A percentile compares a stretch with the other conserved stretches of the same genome.
Conservation (phyloP, 2,113 vertebrate genomes). For the Dasyurus viverrinus region DNA sequence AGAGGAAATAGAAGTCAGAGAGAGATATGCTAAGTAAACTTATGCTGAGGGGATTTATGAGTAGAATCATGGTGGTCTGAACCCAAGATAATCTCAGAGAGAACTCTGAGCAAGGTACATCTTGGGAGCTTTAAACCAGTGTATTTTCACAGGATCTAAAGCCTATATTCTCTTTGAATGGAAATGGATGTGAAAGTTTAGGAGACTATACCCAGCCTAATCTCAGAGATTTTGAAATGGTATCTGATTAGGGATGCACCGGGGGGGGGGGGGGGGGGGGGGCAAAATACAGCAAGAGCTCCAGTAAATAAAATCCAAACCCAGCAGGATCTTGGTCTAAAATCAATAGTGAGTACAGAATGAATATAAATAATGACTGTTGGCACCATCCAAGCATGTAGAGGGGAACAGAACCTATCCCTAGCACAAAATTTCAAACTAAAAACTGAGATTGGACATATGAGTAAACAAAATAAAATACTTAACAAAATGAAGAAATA, state of each 20-base stretch:
- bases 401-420: too few relatives aligned
- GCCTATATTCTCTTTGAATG: not conserved
- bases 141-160: not conserved
- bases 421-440: too few relatives aligned
- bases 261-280: too few relatives aligned
- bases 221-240: not conserved
- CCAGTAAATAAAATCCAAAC: not conserved
- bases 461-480: too few relatives aligned
- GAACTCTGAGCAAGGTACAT: not conserved
- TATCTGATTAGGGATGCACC: not conserved
- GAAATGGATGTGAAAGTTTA: not conserved
- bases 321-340: not conserved
- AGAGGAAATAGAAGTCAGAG: not conserved
- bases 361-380: too few relatives aligned
- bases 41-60: not conserved
- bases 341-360: too few relatives aligned
- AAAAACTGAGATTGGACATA: too few relatives aligned
- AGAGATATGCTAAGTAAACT: not conserved
- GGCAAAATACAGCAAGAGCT: not conserved
- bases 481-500: not conserved
- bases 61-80: not conserved
- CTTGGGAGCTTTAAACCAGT: not conserved
- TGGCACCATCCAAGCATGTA: too few relatives aligned
- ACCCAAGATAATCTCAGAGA: not conserved
- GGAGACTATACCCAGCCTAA: not conserved